Base-by-base conservation (phyloP, 2,888 invertebrate species). In the Bombyx huttoni region DNA sequence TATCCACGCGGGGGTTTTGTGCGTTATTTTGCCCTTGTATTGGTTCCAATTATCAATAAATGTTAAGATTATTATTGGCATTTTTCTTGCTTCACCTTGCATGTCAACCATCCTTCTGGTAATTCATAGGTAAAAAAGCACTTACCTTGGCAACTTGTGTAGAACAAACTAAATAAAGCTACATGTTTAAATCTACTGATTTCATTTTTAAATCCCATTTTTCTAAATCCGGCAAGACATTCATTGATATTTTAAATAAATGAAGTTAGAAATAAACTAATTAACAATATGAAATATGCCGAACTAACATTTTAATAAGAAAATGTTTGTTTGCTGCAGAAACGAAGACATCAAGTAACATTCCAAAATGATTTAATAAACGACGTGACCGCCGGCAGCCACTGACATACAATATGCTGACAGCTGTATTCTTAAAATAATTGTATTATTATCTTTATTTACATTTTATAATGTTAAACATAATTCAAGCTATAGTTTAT, bases 71-170 rank as follows among this genome's bases (percentile, higher is more conserved):
- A 79, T 68, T 75, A 78, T 76, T 75, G 76, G 82, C 74, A 76
- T 79, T 87, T 85, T 85, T 83, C 82, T 85, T 83, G 82, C 81
- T 81, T 78, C 68, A 76, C 83, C 84, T 40, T 80, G 81, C 81
- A 83, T 85, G 84, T 59, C 69, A 66, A 78, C 75, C 76, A 75
- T 40, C 40, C 40, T 40, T 40, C 8, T 40, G 12, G 2, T 10
- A 40, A n/a, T 10, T 12, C 40, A 40, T 40, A 40, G 8, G 5
- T 24, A 24, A 24, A 24, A 24, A 24, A 24, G 24, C 24, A 24
- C 24, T 24, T 24, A 24, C 24, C 24, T 24, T 24, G 24, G 24
- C 5, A 24, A 24, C 24, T 1, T 24, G 24, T 24, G 5, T 24
- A 24, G 24, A 24, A 3, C 5, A 24, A 24, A 24, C 24, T 3